These are phyloP conservation scores for Ptilorrhoa leucosticta DNA, from an alignment of 2,113 vertebrate genomes.

Conservation along the genomic window DNA sequence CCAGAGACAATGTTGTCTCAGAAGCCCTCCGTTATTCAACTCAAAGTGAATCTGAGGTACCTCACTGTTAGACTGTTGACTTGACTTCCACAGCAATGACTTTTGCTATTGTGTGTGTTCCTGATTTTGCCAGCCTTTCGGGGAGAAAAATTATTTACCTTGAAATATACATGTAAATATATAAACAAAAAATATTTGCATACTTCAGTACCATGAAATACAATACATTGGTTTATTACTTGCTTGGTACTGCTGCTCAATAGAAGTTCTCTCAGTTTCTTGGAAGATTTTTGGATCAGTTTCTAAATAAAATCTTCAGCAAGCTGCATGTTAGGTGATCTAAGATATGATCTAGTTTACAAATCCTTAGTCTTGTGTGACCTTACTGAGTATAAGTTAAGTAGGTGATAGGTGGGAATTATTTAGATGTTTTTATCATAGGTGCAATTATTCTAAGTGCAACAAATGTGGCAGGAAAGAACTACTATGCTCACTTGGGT, in stretches of 20 bases:
- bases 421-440: background rate
- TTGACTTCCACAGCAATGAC: background rate
- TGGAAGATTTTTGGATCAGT: background rate
- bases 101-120: background rate
- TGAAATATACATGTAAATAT: background rate
- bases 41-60: background rate
- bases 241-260: background rate
- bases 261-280: background rate
- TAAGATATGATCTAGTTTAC: background rate
- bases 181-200: background rate
- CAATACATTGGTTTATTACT: background rate
- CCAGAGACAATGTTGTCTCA: fast-evolving
- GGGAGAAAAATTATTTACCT: background rate
- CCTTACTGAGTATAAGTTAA: background rate
- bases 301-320: background rate
- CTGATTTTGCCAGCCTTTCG: background rate
- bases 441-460: background rate
- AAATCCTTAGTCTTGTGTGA: background rate
- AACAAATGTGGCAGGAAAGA: background rate
- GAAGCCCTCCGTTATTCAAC: background rate
- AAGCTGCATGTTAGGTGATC: background rate
- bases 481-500: background rate
- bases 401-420: background rate
- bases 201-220: background rate
- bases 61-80: background rate